A percentile compares a stretch with the other conserved stretches of the same genome.
Evolutionary conservation across 1,140 invertebrate genomes (phyloP).

Genomic region (Lucilia sericata): DNA sequence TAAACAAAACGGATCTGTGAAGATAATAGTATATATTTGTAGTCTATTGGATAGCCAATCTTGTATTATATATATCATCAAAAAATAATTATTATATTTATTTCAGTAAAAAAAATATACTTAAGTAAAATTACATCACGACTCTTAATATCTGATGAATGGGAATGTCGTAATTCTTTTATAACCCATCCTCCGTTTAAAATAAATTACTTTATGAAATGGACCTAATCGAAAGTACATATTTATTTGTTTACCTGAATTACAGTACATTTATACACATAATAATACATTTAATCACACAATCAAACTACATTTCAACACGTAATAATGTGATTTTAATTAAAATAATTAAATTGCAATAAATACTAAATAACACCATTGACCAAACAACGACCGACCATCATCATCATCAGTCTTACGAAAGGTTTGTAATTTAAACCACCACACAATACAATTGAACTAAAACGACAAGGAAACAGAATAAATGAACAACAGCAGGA

Average conservation of each 20-base stretch:
- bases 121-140: too few relatives aligned
- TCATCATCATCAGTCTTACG: background rate
- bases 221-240: background rate
- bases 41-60: too few relatives aligned
- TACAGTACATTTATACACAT: background rate
- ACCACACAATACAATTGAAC: background rate
- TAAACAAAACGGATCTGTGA: too few relatives aligned
- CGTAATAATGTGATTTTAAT: conserved; percentile 20
- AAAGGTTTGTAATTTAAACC: background rate
- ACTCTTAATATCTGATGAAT: too few relatives aligned
- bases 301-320: background rate
- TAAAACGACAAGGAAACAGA: background rate
- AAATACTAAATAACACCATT: conserved; percentile 1
- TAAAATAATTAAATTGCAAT: conserved; percentile 36
- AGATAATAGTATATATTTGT: too few relatives aligned
- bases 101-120: too few relatives aligned
- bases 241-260: too few relatives aligned
- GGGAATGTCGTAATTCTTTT: too few relatives aligned
- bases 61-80: too few relatives aligned
- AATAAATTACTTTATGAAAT: too few relatives aligned
- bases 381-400: background rate
- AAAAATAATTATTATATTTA: too few relatives aligned
- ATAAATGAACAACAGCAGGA: background rate
- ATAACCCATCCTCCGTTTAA: too few relatives aligned
- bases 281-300: background rate